Conservation (phyloP, 2,113 vertebrate species). For the Odontesthes bonariensis region DNA sequence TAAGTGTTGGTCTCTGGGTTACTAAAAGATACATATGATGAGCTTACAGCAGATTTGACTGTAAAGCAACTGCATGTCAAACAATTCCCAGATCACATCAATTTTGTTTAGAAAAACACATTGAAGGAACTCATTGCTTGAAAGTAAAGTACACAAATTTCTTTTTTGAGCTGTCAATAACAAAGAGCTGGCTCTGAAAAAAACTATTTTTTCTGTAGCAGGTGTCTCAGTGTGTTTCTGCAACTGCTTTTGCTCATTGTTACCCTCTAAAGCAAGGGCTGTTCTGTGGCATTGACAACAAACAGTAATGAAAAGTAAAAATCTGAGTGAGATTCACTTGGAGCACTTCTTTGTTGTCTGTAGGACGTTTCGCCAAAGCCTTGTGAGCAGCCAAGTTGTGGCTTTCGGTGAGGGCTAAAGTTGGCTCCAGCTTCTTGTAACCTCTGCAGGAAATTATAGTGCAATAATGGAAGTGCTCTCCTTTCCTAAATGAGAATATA, state of each 20-base stretch:
- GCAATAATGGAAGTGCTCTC: conserved; percentile 57
- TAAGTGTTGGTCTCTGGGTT: conserved; percentile 45
- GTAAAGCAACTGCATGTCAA: conserved; percentile 23
- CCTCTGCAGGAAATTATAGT: conserved; percentile 64
- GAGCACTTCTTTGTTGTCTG: conserved; percentile 6
- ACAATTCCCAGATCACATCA: not conserved
- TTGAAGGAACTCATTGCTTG: not conserved
- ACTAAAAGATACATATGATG: conserved; percentile 11
- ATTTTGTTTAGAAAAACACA: not conserved
- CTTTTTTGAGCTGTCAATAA: conserved; percentile 1
- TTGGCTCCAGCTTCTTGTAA: conserved; percentile 52
- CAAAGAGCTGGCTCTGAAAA: not conserved
- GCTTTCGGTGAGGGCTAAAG: conserved; percentile 5
- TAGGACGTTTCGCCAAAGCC: conserved; percentile 15
- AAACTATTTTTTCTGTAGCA: not conserved
- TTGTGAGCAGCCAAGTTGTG: conserved; percentile 1
- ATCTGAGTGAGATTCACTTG: conserved; percentile 7
- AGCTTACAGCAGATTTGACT: conserved; percentile 23
- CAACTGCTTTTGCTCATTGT: conserved; percentile 1
- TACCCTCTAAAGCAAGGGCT: not conserved
- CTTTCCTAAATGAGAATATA: conserved; percentile 72
- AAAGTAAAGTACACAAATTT: not conserved
- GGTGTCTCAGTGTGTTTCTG: not conserved
- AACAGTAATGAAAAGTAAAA: conserved; percentile 17
- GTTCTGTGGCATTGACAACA: conserved; percentile 21